These are phyloP conservation scores for Aleiodes leptofemur DNA, from an alignment of 2,888 invertebrate genomes.

Conservation along the genomic window DNA sequence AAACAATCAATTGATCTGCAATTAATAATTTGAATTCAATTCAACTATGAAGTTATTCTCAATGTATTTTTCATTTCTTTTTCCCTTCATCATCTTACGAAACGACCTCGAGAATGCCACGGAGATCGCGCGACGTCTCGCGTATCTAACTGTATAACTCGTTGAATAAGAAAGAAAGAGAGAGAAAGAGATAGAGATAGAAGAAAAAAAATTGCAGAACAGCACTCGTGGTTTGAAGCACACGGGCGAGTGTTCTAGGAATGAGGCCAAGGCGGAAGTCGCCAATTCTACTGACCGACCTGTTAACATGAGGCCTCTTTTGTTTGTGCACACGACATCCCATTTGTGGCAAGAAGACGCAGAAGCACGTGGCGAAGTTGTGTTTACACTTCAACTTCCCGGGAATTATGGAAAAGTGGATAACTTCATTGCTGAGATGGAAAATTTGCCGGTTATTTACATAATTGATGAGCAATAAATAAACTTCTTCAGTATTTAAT, in stretches of 20 bases:
- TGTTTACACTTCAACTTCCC: background rate
- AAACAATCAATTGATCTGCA: no score
- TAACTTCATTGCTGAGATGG: no score
- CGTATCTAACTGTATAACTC: conserved; percentile 17
- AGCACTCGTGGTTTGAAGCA: conserved; percentile 38
- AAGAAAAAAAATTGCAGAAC: conserved; percentile 29
- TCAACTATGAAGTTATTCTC: no score
- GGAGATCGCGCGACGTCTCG: conserved; percentile 18
- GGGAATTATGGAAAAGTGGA: no score
- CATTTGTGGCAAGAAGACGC: conserved; percentile 8
- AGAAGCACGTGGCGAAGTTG: conserved; percentile 49
- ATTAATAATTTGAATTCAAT: no score
- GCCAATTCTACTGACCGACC: conserved; percentile 65
- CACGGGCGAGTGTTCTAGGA: conserved; percentile 51
- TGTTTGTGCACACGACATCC: conserved; percentile 36
- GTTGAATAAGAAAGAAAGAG: conserved; percentile 41
- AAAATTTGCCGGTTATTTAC: no score
- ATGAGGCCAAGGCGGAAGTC: conserved; percentile 68
- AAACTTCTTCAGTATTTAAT: no score
- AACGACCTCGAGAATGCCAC: conserved; percentile 20
- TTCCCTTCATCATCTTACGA: no score
- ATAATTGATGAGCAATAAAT: no score
- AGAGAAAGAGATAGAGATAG: no score
- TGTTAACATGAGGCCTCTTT: conserved; percentile 61
- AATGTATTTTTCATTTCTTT: no score